Evolutionary conservation across 2,113 vertebrate genomes (phyloP).

Genomic region (Psammodynastes pulverulentus): DNA sequence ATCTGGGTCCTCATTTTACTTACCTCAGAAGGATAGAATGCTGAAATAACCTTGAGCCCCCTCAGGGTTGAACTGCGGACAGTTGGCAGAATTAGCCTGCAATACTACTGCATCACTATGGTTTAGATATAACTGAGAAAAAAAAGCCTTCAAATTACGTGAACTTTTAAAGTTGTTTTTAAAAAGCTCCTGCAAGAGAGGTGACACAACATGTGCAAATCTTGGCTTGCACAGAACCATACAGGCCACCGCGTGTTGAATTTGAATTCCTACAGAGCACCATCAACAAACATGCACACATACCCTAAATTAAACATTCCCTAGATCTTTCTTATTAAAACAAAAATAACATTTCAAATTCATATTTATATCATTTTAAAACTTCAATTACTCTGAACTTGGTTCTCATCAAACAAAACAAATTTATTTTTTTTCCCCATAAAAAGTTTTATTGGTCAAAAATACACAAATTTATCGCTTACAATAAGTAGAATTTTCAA

Average conservation of each 20-base stretch:
- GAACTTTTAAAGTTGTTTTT: neutral
- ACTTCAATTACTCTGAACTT: too few species aligned
- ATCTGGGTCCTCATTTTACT: too few species aligned
- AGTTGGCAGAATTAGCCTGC: neutral
- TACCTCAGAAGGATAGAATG: too few species aligned
- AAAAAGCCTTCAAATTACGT: neutral
- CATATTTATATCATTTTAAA: too few species aligned
- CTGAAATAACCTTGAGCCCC: neutral
- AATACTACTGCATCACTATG: neutral
- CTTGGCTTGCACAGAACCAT: neutral
- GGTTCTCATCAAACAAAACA: too few species aligned
- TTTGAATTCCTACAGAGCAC: neutral
- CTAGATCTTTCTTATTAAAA: too few species aligned
- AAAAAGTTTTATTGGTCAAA: too few species aligned
- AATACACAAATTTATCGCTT: too few species aligned
- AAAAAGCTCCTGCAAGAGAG: neutral
- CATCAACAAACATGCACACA: neutral
- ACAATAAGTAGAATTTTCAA: too few species aligned
- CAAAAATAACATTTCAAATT: too few species aligned
- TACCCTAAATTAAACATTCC: too few species aligned
- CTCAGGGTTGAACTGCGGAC: neutral
- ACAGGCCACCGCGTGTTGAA: neutral
- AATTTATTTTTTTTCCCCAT: too few species aligned
- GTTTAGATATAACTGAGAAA: neutral
- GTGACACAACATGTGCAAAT: neutral